Percentiles rank a stretch among this genome's conserved stretches.
Conservation (phyloP, 2,797 vertebrate species). For the Euthynnus affinis region DNA sequence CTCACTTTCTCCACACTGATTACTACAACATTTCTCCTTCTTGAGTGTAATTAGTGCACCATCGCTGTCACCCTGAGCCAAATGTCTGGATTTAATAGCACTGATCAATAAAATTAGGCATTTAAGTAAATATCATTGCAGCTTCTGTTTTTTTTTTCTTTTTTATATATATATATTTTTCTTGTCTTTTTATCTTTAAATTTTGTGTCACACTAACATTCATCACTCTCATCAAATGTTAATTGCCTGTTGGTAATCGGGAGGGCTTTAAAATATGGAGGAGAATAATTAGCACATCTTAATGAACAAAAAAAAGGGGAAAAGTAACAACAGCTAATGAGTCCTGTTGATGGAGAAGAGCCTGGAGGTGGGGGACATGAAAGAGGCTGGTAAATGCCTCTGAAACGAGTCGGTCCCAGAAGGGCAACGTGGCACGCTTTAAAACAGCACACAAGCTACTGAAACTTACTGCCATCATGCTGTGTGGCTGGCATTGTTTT, state of each 20-base stretch:
- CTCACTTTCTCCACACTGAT: constrained; percentile 40
- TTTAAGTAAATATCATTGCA: constrained; percentile 58
- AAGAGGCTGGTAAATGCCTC: constrained; percentile 84
- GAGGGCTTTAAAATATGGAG: constrained; percentile 82
- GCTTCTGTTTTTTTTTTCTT: constrained; percentile 37
- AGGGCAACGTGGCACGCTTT: constrained; percentile 64
- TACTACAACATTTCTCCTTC: constrained; percentile 47
- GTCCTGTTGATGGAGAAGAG: constrained; percentile 80
- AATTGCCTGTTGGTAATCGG: constrained; percentile 83
- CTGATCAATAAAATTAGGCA: constrained; percentile 66
- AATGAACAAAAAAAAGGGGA: constrained; percentile 83
- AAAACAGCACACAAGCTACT: constrained; percentile 36
- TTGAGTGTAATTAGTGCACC: constrained; percentile 51
- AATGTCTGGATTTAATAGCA: constrained; percentile 43
- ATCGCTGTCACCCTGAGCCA: constrained; percentile 41
- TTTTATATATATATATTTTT: constrained; percentile 4
- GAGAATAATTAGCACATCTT: constrained; percentile 88
- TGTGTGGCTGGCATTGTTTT: constrained; percentile 19
- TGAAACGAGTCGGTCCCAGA: constrained; percentile 76
- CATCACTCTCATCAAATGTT: constrained; percentile 81
- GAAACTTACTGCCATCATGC: constrained; percentile 40
- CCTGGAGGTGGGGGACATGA: constrained; percentile 82
- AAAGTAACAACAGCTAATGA: constrained; percentile 83
- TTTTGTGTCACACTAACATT: constrained; percentile 72
- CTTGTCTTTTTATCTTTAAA: constrained; percentile 60